Conservation (phyloP, 2,113 vertebrate species). For the Indicator maculatus region DNA sequence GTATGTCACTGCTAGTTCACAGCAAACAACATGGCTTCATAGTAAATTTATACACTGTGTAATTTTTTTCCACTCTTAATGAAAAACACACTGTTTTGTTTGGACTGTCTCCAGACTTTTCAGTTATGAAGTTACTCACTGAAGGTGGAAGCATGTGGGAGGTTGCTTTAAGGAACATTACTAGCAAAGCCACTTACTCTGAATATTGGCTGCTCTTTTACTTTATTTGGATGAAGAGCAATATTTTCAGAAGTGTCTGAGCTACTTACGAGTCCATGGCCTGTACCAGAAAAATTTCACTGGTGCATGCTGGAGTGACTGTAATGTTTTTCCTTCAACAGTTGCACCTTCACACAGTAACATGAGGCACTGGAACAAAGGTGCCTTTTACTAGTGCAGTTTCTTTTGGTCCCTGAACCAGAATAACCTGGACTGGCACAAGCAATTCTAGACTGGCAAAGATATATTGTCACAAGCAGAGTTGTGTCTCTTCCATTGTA, state of each 20-base stretch:
- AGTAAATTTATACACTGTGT: constrained; percentile 18
- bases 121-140: background rate
- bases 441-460: background rate
- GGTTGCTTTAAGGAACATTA: constrained; percentile 39
- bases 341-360: background rate
- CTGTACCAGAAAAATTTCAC: background rate
- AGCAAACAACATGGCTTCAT: constrained; percentile 14
- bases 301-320: background rate
- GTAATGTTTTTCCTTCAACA: background rate
- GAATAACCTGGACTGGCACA: background rate
- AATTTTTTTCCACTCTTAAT: constrained; percentile 28
- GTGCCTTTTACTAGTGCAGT: background rate
- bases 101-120: constrained; percentile 32
- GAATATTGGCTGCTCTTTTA: constrained; percentile 44
- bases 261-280: background rate
- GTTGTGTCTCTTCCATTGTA: background rate
- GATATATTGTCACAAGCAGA: rapidly evolving
- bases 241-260: constrained; percentile 31
- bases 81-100: constrained; percentile 54
- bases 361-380: constrained; percentile 1
- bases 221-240: constrained; percentile 50
- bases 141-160: constrained; percentile 42
- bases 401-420: background rate
- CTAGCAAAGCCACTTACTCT: constrained; percentile 28
- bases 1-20: constrained; percentile 17